Conservation (phyloP, 2,888 invertebrate species). For the Acanthosepion lycidas region DNA sequence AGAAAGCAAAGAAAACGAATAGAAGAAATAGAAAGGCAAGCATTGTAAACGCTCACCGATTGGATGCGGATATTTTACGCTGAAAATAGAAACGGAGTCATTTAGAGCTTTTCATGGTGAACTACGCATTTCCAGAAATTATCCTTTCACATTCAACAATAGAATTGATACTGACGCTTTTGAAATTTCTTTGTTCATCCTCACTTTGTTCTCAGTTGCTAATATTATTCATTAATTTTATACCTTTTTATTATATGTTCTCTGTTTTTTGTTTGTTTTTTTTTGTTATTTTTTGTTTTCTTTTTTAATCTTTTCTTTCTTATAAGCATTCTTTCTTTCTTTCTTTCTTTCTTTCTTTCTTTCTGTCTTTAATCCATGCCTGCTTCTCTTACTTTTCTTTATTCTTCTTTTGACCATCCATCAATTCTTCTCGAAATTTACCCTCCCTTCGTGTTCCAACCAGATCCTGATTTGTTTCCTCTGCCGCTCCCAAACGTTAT, state of each 20-base stretch:
- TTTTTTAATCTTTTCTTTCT: not conserved
- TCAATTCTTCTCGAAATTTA: too few species aligned
- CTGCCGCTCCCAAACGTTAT: not conserved
- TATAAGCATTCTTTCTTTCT: not conserved
- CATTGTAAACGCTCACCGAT: not conserved
- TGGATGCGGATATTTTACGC: not conserved
- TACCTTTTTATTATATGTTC: not conserved
- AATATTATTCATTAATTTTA: conserved; percentile 9
- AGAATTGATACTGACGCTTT: not conserved
- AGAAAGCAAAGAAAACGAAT: not conserved
- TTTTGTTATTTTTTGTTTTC: too few species aligned
- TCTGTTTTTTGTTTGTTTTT: not conserved
- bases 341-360: not conserved
- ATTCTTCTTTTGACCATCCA: not conserved
- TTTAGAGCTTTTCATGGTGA: not conserved
- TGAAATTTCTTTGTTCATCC: not conserved
- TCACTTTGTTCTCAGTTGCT: not conserved
- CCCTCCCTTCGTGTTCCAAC: not conserved
- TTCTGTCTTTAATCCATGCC: not conserved
- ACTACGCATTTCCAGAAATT: not conserved
- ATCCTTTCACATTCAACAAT: not conserved
- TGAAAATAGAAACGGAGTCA: not conserved
- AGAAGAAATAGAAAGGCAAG: not conserved
- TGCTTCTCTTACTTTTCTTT: not conserved
- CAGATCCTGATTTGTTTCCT: not conserved